Conservation (phyloP, 2,888 invertebrate genomes). For the Ochropleura plecta region DNA sequence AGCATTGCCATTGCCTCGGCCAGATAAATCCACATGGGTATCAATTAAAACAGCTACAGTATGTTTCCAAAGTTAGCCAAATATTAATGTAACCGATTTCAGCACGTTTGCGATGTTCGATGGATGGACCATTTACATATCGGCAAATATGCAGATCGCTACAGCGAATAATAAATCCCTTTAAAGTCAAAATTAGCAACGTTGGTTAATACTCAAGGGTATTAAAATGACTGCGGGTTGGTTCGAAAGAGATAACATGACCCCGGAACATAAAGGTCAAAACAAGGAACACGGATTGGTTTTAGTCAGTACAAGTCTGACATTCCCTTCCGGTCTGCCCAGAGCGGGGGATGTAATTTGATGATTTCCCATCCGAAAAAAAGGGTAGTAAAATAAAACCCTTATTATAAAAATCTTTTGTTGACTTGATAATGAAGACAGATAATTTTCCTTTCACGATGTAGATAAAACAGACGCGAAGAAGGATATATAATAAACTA, state of each 20-base stretch:
- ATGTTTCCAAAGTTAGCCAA: conserved; percentile 28
- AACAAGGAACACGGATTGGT: too few species aligned
- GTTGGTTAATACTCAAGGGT: not conserved
- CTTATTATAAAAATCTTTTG: not conserved
- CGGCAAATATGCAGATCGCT: conserved; percentile 47
- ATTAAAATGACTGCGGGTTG: not conserved
- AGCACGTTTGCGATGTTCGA: conserved; percentile 41
- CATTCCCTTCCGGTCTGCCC: too few species aligned
- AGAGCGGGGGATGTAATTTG: too few species aligned
- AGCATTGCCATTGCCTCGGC: not conserved
- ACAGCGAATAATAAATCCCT: conserved; percentile 26
- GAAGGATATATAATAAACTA: not conserved
- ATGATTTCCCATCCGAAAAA: too few species aligned
- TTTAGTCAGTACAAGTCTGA: too few species aligned
- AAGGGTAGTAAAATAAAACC: not conserved
- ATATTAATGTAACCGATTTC: conserved; percentile 40
- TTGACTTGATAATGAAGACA: not conserved
- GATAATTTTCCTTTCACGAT: not conserved
- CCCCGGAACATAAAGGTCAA: too few species aligned
- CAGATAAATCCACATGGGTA: not conserved
- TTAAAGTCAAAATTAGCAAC: not conserved
- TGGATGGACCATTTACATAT: conserved; percentile 51
- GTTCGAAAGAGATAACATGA: too few species aligned
- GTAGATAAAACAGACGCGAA: not conserved
- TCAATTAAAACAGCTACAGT: not conserved